A percentile compares a stretch with the other conserved stretches of the same genome.
These are phyloP conservation scores for Diprion similis DNA, from an alignment of 1,140 invertebrate species.

Conservation along the genomic window DNA sequence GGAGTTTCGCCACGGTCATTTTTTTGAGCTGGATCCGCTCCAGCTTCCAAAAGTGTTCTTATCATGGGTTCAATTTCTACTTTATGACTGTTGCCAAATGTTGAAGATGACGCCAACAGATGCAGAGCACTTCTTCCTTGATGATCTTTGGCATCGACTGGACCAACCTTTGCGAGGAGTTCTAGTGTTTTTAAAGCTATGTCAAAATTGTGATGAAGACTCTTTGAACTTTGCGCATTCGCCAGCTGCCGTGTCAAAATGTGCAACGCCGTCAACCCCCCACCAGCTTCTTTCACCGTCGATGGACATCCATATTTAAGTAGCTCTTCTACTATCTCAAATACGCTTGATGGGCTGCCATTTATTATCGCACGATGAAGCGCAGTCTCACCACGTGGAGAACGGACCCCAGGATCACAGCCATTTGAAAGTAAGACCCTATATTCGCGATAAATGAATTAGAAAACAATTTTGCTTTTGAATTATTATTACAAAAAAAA, in stretches of 20 bases:
- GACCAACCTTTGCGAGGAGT: conserved; percentile 47
- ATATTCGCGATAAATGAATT: not conserved
- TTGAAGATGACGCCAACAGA: conserved; percentile 49
- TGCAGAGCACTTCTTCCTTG: conserved; percentile 53
- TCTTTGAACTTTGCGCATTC: conserved; percentile 39
- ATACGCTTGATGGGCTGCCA: conserved; percentile 42
- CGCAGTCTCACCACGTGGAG: conserved; percentile 55
- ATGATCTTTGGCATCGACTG: conserved; percentile 54
- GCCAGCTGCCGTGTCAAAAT: conserved; percentile 50
- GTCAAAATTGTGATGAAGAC: conserved; percentile 42
- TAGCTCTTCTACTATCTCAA: conserved; percentile 49
- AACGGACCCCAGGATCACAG: conserved; percentile 54
- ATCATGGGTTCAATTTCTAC: conserved; percentile 49
- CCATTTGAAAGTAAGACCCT: conserved; percentile 51
- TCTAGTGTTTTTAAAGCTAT: conserved; percentile 47
- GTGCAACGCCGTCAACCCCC: conserved; percentile 55
- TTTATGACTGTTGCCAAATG: conserved; percentile 46
- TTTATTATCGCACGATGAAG: conserved; percentile 53
- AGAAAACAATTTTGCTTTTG: not conserved
- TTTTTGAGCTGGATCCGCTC: conserved; percentile 55
- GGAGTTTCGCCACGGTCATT: conserved; percentile 62
- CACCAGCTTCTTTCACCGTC: conserved; percentile 53
- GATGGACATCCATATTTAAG: conserved; percentile 53
- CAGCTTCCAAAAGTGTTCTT: conserved; percentile 55
- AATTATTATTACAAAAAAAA: not conserved